A percentile compares a stretch with the other conserved stretches of the same genome.
These are phyloP conservation scores for Thecocarcelia acutangulata DNA, from an alignment of 2,888 invertebrate species.

Conservation along the genomic window DNA sequence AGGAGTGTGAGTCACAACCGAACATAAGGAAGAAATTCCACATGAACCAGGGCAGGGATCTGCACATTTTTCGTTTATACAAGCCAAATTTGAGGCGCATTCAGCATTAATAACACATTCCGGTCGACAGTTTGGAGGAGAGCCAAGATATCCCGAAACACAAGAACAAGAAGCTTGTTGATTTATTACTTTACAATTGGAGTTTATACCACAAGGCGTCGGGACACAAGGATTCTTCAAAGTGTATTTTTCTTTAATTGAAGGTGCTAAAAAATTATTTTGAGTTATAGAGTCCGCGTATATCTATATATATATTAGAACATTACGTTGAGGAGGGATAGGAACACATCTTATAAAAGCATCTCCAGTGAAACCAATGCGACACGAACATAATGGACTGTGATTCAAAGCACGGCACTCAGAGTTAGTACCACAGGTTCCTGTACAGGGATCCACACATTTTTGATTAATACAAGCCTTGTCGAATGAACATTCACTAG, in stretches of 20 bases:
- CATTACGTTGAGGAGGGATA: conserved; percentile 81
- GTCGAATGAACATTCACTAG: conserved; percentile 85
- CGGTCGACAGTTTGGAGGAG: conserved; percentile 86
- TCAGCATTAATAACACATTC: conserved; percentile 87
- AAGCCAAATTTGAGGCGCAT: conserved; percentile 85
- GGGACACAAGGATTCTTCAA: conserved; percentile 85
- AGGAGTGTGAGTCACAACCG: conserved; percentile 85
- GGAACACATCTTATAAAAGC: conserved; percentile 84
- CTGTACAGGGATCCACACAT: conserved; percentile 87
- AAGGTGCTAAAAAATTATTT: conserved; percentile 55
- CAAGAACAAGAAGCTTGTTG: conserved; percentile 85
- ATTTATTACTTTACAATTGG: conserved; percentile 83
- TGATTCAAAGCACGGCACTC: conserved; percentile 83
- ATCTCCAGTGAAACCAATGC: conserved; percentile 86
- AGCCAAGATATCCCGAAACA: conserved; percentile 84
- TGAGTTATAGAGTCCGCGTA: not conserved
- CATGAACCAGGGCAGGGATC: conserved; percentile 88
- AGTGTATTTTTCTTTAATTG: conserved; percentile 71
- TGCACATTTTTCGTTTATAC: conserved; percentile 85
- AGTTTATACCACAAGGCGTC: conserved; percentile 86
- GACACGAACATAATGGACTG: conserved; percentile 88
- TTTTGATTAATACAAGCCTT: conserved; percentile 86
- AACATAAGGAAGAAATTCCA: conserved; percentile 84
- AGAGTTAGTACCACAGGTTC: conserved; percentile 89
- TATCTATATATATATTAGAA: too few relatives aligned